Percentiles rank a stretch among this genome's conserved stretches.
phyloP scores from a whole-genome alignment of 2,888 invertebrate genomes.

The Cephonodes hylas region DNA sequence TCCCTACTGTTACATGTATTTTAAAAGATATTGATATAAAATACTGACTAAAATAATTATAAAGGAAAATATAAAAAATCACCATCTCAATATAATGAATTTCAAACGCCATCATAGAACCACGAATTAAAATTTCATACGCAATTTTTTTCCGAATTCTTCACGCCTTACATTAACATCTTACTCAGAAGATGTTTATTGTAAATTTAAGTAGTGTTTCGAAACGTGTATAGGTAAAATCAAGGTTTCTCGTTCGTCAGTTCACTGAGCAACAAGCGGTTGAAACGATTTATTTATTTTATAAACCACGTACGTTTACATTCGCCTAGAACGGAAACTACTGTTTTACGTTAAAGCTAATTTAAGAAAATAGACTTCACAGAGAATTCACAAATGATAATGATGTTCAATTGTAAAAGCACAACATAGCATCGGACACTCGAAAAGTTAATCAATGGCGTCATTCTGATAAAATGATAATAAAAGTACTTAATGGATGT shows the following conservation, averaged over 20 bases:
- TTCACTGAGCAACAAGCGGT: constrained; percentile 49
- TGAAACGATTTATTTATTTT: constrained; percentile 67
- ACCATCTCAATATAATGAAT: background rate
- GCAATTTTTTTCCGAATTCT: background rate
- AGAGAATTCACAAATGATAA: background rate
- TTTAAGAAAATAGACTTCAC: constrained; percentile 2
- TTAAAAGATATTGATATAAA: no score
- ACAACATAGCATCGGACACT: background rate
- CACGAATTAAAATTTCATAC: background rate
- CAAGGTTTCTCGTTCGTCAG: constrained; percentile 52
- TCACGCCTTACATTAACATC: constrained; percentile 27
- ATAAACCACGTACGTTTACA: constrained; percentile 58
- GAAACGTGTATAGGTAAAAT: constrained; percentile 44
- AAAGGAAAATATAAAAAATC: background rate
- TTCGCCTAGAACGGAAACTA: constrained; percentile 48
- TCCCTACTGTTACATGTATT: background rate
- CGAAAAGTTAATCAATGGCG: background rate
- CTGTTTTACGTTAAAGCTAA: constrained; percentile 2
- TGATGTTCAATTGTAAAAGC: background rate
- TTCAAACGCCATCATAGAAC: background rate
- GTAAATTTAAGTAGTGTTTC: constrained; percentile 48
- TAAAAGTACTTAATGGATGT: background rate
- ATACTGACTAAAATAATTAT: background rate
- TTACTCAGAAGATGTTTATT: constrained; percentile 48
- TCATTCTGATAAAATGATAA: background rate